Conservation (phyloP, 2,113 vertebrate genomes). For the Entelurus aequoreus region DNA sequence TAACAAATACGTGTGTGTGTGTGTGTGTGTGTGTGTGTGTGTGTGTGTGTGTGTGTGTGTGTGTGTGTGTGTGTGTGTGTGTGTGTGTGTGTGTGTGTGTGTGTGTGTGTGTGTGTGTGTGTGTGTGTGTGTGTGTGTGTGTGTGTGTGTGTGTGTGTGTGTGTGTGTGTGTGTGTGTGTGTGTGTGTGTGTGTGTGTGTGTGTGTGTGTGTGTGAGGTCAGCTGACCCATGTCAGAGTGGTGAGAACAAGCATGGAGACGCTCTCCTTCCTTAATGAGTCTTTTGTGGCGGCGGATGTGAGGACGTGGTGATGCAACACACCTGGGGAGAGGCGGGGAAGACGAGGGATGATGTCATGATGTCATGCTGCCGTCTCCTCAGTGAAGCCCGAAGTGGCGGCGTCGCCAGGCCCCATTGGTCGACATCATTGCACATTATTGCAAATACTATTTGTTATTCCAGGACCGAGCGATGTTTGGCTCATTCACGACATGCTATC, state of each 20-base stretch:
- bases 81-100: background rate
- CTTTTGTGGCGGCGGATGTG: background rate
- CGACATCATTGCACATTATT: background rate
- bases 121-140: no score
- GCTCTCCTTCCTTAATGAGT: background rate
- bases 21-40: no score
- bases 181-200: background rate
- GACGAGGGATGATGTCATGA: background rate
- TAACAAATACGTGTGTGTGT: no score
- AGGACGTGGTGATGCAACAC: conserved; percentile 1
- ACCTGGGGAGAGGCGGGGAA: conserved; percentile 5
- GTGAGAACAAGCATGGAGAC: background rate
- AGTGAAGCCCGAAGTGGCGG: conserved; percentile 6
- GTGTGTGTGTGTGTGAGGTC: background rate
- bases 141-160: no score
- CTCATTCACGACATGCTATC: background rate
- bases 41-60: no score
- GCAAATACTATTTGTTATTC: conserved; percentile 5
- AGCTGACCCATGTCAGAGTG: background rate
- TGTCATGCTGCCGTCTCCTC: background rate
- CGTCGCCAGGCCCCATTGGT: background rate
- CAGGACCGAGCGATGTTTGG: background rate
- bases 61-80: background rate
- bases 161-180: background rate
- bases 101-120: background rate